Base-by-base conservation (phyloP, 2,888 invertebrate genomes). In the Fissipunctia ypsillon region DNA sequence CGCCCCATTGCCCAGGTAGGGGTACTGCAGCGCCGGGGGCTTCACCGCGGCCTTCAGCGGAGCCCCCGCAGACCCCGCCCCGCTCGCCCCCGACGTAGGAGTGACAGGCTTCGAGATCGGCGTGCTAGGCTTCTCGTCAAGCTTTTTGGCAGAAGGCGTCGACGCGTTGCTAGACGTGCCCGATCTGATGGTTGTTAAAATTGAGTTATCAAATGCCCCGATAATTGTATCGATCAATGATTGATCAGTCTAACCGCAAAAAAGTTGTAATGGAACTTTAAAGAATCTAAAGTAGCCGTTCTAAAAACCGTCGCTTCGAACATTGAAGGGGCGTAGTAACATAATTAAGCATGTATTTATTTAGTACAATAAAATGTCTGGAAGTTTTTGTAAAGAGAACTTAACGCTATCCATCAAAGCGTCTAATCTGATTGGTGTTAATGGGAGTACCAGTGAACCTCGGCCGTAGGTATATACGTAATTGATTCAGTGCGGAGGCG, bases 91-190 rank as follows among this genome's bases (percentile, higher is more conserved):
- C 4, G 97, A 96, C 28, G 98, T 99, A 6, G 99, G 99, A 54
- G 99, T 99, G 78, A 98, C 98, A 10, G 98, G 98, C 95, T 99
- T 99, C 22, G 98, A 98, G 87, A 99, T 98, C 9, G 99, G 99
- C 43, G 99, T 99, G 81, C 98, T 97, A 16, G 99, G 98, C 93
- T 99, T 99, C 89, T 99, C 99, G 92, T 98, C 98, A 93, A 98
- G 95, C 93, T 98, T 98, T 93, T 98, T 98, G 82, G 98, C 98
- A 76, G 98, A 98, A 2, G 98, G 98, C 48, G 98, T 98, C 87
- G 98, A 98, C n/a, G 98, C 98, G 92, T 98, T 98, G 89, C 98
- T 98, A 77, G 98, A 98, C 52, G 98, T 98, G 63, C 98, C 98
- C 85, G 98, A 98, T 89, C 98, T 96, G 78, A 66, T 84, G 82